Base-by-base conservation (phyloP, 1,140 invertebrate genomes). In the Musca domestica region DNA sequence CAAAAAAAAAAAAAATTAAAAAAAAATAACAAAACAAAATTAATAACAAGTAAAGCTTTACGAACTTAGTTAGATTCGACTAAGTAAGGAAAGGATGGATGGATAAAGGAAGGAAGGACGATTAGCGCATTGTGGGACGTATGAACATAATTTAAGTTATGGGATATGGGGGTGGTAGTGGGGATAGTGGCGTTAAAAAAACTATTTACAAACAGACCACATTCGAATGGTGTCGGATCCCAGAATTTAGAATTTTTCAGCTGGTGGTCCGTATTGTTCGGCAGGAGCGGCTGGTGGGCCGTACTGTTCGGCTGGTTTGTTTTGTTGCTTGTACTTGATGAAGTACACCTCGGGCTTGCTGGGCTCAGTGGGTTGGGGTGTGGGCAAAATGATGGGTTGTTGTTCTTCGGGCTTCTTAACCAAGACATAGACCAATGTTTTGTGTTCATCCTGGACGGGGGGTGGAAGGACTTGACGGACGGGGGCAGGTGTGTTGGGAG, bases 351-450 rank as follows among this genome's bases (percentile, higher is more conserved):
- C 86, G 3, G 86, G 86, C 75, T 87, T 87, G 76, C 76, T 80
- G 65, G 84, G 85, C 67, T 84, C 81, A 12, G 85, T 85, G 52
- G 85, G 84, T 15, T 78, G 79, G 5, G 81, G 78, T 19, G 82
- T 81, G 10, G 85, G 85, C 68, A 87, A 68, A 6, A 80, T 72
- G 15, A 81, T 48, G 3, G 74, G 76, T 70, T 73, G 72, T 61
- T 77, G 79, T 63, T 80, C 76, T 70, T 82, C 80, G 74, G 90
- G 91, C 83, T 90, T 91, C 87, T 93, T 93, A 71, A 93, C 90
- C 81, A 94, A 82, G 41, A 94, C 91, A 84, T 93, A 94, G 82
- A 94, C 92, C 70, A 93, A 85, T 49, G 92, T 94, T 84, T 93
- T 94, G 83, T 92, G 90, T 81, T 92, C 90, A 80, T 91, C 89